Conservation (phyloP, 2,113 vertebrate species). For the Odobenus rosmarus region DNA sequence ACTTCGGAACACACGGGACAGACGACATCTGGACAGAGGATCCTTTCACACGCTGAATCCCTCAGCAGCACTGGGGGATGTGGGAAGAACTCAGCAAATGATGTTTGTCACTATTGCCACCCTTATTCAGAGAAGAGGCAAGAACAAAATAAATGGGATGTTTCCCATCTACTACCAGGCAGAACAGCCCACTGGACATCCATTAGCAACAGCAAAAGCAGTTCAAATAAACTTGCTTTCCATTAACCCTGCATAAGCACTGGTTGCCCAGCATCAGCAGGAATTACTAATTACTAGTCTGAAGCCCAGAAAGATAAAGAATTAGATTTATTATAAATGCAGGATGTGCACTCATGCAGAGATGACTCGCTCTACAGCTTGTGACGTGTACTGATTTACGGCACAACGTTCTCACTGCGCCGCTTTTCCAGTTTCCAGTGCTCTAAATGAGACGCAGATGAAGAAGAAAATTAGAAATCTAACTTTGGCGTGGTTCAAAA, state of each 20-base stretch:
- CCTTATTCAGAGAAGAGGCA: not conserved
- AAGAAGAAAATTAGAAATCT: conserved; percentile 63
- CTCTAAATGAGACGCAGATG: conserved; percentile 39
- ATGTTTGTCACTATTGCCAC: not conserved
- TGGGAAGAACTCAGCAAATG: not conserved
- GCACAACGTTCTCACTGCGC: not conserved
- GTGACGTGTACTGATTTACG: conserved; percentile 68
- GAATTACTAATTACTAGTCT: conserved; percentile 78
- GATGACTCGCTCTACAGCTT: conserved; percentile 4
- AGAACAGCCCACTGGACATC: not conserved
- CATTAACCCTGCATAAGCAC: conserved; percentile 31
- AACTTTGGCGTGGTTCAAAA: not conserved
- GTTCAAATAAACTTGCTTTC: conserved; percentile 27
- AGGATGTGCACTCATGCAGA: conserved; percentile 32
- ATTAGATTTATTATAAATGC: conserved; percentile 68
- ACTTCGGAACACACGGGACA: not conserved
- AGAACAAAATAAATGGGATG: not conserved
- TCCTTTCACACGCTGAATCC: not conserved
- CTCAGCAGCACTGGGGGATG: not conserved
- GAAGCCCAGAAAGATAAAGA: conserved; percentile 72
- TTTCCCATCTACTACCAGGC: not conserved
- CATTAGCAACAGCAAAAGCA: conserved; percentile 22
- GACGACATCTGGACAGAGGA: not conserved
- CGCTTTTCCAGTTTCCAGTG: conserved; percentile 56
- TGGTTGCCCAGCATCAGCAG: conserved; percentile 62